Evolutionary conservation across 2,797 vertebrate genomes (phyloP).

Genomic region (Acestrorhynchus altus): DNA sequence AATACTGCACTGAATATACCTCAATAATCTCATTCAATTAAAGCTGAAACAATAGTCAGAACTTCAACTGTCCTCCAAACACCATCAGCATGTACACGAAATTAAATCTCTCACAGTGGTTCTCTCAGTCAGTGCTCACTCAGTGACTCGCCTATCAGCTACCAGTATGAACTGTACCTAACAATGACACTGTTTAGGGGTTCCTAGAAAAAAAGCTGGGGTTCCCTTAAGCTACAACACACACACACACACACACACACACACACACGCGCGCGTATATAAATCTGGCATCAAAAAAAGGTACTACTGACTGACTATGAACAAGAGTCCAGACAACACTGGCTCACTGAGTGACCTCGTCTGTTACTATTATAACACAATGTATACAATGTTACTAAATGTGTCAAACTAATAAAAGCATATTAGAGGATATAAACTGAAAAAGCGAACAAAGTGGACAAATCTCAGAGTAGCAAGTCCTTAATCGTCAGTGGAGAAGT

Average conservation of each 20-base stretch:
- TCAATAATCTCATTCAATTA: not conserved
- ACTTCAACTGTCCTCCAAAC: conserved; percentile 10
- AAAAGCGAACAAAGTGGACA: not conserved
- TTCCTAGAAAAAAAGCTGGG: no score
- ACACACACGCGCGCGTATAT: no score
- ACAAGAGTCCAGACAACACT: not conserved
- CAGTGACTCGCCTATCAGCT: not conserved
- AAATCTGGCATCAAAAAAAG: no score
- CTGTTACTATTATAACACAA: no score
- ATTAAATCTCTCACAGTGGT: not conserved
- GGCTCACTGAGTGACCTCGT: not conserved
- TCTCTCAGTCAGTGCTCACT: no score
- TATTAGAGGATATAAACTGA: not conserved
- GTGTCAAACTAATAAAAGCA: no score
- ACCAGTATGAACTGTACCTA: not conserved
- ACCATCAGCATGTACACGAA: no score
- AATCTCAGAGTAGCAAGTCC: not conserved
- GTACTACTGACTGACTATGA: not conserved
- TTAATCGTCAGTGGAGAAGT: conserved; percentile 17
- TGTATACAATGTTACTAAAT: no score
- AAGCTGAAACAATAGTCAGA: conserved; percentile 6
- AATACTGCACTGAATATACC: not conserved
- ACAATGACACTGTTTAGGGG: not conserved
- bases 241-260: no score
- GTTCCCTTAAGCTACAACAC: no score